Evolutionary conservation across 2,888 invertebrate genomes (phyloP), one percentile per base, ranked within the genome.

Genomic region (Cephus runcator): DNA sequence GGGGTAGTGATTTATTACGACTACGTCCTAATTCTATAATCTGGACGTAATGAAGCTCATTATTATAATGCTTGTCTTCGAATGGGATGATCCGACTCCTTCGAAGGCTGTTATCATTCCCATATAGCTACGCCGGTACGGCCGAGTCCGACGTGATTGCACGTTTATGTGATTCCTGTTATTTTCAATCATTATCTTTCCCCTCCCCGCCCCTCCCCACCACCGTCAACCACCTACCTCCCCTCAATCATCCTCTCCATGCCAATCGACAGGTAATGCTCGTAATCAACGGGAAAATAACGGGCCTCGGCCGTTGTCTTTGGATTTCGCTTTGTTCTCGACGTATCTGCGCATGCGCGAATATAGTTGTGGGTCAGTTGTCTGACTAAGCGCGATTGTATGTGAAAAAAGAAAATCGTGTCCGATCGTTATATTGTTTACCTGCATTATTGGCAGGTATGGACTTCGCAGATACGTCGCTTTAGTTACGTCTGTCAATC

Each of bases 91-190:
- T 87, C 80, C 84, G 81, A 73, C 73, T 73, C 34, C 73, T 30
- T 31, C 73, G 81, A 84, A 84, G 83, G 83, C 85, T 83, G 79
- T 85, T 85, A 87, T 87, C 87, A 85, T 81, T 84, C 82, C 85
- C 85, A 83, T 75, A 75, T 75, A 75, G 76, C 85, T 82, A 82
- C 82, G 83, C 82, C 79, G 81, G 83, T 81, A 80, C 82, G 79
- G 81, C 83, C 84, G 83, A 83, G 82, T 83, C 83, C 79, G 81
- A 56, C 81, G 83, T 90, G 88, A 90, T 88, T 90, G 86, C 87
- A 90, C 89, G 88, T 89, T 89, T 90, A 88, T 86, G 79, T 85
- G 89, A 90, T 89, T 90, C 89, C 89, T 90, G 89, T 90, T 90
- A 90, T 90, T 90, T 90, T 88, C 89, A 87, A 89, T 89, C 88